A percentile compares a stretch with the other conserved stretches of the same genome.
Evolutionary conservation across 1,140 invertebrate genomes (phyloP).

Genomic region (Galendromus occidentalis): DNA sequence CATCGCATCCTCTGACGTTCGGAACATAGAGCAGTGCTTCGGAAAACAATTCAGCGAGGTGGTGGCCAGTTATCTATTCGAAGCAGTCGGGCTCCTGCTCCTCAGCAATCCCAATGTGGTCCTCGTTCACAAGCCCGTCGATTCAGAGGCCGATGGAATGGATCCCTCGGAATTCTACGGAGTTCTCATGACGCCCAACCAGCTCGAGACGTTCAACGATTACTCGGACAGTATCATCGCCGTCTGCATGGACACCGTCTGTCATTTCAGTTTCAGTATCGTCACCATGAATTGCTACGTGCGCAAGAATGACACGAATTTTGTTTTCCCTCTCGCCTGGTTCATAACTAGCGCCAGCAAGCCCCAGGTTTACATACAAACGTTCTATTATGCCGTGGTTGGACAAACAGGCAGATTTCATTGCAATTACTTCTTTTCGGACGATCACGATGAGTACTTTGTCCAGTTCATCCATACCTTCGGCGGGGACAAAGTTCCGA

Average conservation of each 20-base stretch:
- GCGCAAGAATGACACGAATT: neutral
- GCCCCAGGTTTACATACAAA: neutral
- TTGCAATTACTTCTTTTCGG: neutral
- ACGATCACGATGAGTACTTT: constrained; percentile 7
- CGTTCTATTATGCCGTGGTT: constrained; percentile 1
- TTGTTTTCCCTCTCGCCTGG: constrained; percentile 1
- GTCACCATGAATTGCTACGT: constrained; percentile 4
- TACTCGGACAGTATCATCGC: neutral
- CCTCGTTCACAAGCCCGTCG: neutral
- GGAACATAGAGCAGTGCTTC: constrained; percentile 5
- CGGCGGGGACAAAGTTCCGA: neutral
- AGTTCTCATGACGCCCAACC: neutral
- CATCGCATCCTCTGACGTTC: neutral
- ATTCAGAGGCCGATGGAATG: neutral
- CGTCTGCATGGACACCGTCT: neutral
- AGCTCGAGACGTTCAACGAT: neutral
- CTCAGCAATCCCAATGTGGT: neutral
- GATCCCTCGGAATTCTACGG: constrained; percentile 2
- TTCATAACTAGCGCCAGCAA: neutral
- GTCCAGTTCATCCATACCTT: neutral
- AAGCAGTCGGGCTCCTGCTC: neutral
- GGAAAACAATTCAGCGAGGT: neutral
- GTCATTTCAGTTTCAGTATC: constrained; percentile 3
- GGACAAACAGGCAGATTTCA: neutral
- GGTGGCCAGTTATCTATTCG: neutral